Evolutionary conservation across 2,888 invertebrate genomes (phyloP).

Genomic region (Athrips mouffetella): DNA sequence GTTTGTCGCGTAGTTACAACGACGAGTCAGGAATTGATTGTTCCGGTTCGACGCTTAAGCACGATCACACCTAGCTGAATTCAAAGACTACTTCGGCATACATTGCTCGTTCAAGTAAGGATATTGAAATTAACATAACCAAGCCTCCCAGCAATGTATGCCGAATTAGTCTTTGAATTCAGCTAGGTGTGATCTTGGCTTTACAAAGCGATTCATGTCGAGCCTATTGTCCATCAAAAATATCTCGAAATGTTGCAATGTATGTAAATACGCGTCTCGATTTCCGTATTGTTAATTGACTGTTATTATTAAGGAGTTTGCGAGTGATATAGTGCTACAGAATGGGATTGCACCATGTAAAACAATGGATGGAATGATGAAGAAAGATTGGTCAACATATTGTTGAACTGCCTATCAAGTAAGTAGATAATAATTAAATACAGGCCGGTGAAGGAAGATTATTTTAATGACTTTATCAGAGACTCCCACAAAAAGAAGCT

Average conservation of each 20-base stretch:
- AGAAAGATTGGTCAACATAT: slow-evolving; percentile 43
- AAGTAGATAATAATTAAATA: slow-evolving; percentile 35
- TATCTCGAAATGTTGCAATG: slow-evolving; percentile 9
- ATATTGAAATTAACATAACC: too few relatives aligned
- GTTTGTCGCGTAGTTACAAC: slow-evolving; percentile 12
- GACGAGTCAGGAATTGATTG: slow-evolving; percentile 19
- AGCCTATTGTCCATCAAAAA: slow-evolving; percentile 11
- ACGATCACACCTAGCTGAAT: too few relatives aligned
- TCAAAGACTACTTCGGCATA: too few relatives aligned
- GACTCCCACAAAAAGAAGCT: not conserved
- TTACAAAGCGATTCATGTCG: slow-evolving; percentile 13
- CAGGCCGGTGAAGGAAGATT: slow-evolving; percentile 24
- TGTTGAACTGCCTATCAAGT: slow-evolving; percentile 44
- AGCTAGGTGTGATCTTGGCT: too few relatives aligned
- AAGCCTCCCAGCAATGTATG: too few relatives aligned
- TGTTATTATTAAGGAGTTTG: slow-evolving; percentile 38
- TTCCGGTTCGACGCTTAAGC: slow-evolving; percentile 17
- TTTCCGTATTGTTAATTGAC: slow-evolving; percentile 24
- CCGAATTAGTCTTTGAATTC: too few relatives aligned
- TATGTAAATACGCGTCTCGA: slow-evolving; percentile 18
- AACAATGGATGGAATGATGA: slow-evolving; percentile 49
- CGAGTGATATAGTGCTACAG: slow-evolving; percentile 33
- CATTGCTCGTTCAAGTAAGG: too few relatives aligned
- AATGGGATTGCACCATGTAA: slow-evolving; percentile 46
- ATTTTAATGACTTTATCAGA: slow-evolving; percentile 11